Evolutionary conservation across 2,888 invertebrate genomes (phyloP).

Genomic region (Cosmopolites sordidus): DNA sequence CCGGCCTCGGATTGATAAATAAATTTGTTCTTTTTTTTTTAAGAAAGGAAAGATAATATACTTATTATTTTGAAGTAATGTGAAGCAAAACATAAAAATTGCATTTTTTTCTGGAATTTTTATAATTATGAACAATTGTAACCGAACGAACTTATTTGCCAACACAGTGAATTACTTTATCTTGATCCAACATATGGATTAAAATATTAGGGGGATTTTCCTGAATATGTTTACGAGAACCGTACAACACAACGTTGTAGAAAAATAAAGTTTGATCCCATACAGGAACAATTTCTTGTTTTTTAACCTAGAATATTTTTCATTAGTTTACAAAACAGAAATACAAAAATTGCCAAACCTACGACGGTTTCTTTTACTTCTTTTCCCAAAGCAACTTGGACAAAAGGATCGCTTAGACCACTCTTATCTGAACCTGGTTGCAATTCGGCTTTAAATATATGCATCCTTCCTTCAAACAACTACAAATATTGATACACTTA

Average conservation of each 20-base stretch:
- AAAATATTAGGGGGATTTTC: slow-evolving; percentile 46
- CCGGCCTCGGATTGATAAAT: too few species aligned
- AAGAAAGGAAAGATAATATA: too few species aligned
- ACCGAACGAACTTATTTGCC: too few species aligned
- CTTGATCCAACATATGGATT: slow-evolving; percentile 50
- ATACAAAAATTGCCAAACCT: slow-evolving; percentile 19
- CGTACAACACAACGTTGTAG: slow-evolving; percentile 46
- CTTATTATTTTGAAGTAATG: too few species aligned
- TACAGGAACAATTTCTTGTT: slow-evolving; percentile 53
- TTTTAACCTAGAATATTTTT: slow-evolving; percentile 28
- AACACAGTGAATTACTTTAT: too few species aligned
- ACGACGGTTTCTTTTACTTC: slow-evolving; percentile 48
- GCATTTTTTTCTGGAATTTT: too few species aligned
- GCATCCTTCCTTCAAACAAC: slow-evolving; percentile 58
- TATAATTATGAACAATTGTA: too few species aligned
- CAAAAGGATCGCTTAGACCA: slow-evolving; percentile 53
- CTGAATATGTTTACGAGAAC: slow-evolving; percentile 44
- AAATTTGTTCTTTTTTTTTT: too few species aligned
- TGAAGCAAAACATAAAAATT: too few species aligned
- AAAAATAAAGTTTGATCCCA: slow-evolving; percentile 59
- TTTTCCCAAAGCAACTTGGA: slow-evolving; percentile 46
- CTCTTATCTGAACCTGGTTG: slow-evolving; percentile 53
- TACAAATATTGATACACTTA: too few species aligned
- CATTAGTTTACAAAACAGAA: not conserved
- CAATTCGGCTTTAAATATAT: slow-evolving; percentile 66